Percentiles rank a stretch among this genome's conserved stretches.
Conservation (phyloP, 2,888 invertebrate genomes). For the Diadegma fenestrale region DNA sequence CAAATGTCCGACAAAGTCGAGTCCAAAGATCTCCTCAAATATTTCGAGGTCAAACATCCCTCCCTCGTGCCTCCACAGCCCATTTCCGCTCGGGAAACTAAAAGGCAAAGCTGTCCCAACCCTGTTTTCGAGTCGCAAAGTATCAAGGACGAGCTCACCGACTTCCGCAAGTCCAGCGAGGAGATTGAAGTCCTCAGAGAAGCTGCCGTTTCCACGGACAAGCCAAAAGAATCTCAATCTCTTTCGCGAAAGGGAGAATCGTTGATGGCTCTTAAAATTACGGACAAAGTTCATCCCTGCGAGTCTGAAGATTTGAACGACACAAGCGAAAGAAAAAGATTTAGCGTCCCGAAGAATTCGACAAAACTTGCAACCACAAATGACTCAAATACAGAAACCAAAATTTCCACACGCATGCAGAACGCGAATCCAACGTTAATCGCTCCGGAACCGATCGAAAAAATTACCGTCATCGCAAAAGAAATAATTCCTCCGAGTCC, state of each 20-base stretch:
- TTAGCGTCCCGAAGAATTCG: background rate
- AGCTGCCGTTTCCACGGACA: background rate
- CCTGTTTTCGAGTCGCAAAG: background rate
- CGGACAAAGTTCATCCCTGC: background rate
- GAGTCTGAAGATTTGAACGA: background rate
- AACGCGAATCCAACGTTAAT: background rate
- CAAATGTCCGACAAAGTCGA: constrained; percentile 79
- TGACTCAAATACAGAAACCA: background rate
- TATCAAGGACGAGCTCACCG: background rate
- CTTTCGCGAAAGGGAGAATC: background rate
- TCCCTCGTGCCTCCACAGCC: background rate
- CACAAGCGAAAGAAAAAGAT: background rate
- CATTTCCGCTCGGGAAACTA: background rate
- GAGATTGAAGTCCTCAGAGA: background rate
- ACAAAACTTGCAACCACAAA: background rate
- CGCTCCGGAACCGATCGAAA: constrained; percentile 57
- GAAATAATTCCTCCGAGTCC: constrained; percentile 68
- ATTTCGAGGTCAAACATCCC: constrained; percentile 74
- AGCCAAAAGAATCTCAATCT: background rate
- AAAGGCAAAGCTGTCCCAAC: constrained; percentile 28
- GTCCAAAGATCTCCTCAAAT: constrained; percentile 80
- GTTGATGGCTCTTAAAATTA: background rate
- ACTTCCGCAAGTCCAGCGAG: constrained; percentile 1
- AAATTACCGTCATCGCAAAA: constrained; percentile 74
- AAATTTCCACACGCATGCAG: background rate